Evolutionary conservation across 2,113 vertebrate species (phyloP), one percentile per base, ranked within the genome.

Genomic region (Candoia aspera): DNA sequence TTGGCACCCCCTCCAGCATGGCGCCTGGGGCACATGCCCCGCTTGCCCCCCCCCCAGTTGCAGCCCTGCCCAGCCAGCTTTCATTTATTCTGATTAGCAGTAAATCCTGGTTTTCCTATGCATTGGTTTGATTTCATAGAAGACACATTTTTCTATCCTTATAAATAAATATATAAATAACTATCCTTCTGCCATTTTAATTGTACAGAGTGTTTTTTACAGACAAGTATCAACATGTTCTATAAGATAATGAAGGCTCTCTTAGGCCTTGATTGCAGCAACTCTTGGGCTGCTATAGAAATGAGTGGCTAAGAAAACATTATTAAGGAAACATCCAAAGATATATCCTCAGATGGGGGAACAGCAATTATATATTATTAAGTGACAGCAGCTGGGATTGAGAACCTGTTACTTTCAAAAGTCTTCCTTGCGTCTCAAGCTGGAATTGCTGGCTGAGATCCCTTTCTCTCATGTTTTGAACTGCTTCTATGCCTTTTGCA

Each of bases 321-420:
- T 89, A 59, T 68, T 62, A 89, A 92, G 58, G 79, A 64, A 89
- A 89, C 58, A 85, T 42, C 46, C 42, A 62, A 37, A 86, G 59
- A 12, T 37, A 37, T 37, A 64, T 21, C 59, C 49, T 86, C 58
- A 85, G 15, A 42, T 58, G 24, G 59, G 79, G 46, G 73, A 79
- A 33, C 73, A 79, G 49, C 79, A 92, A 89, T 92, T 92, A 92
- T 64, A 62, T 62, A 37, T 85, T 58, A 92, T 89, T 92, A 92
- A 85, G 57, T 85, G 87, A 64, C 49, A 64, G 58, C 73, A 64
- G 91, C 87, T 89, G 73, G 29, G n/a, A 33, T 55, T 24, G 42
- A 64, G 79, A 62, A 84, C 42, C 53, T 84, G 57, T 84, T 84
- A 58, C 73, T 21, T 86, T 91, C 24, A 29, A 29, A 87, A 26